A percentile compares a stretch with the other conserved stretches of the same genome.
phyloP scores from a whole-genome alignment of 1,140 invertebrate genomes.

The Tyrophagus putrescentiae region DNA sequence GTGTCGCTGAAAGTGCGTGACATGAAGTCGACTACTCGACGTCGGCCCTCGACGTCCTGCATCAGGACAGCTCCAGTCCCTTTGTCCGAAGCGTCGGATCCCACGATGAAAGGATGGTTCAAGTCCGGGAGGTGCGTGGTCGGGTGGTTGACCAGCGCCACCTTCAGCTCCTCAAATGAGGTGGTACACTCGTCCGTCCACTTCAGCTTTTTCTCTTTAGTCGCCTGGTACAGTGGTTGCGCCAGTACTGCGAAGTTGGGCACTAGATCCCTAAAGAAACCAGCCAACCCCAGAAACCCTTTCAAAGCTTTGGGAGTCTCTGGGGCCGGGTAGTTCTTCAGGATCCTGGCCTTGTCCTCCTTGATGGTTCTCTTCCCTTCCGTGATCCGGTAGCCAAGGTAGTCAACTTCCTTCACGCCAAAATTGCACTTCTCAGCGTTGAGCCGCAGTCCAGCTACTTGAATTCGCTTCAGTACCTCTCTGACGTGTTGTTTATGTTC shows the following conservation, averaged over 20 bases:
- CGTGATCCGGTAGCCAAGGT: no score
- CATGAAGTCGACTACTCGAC: not conserved
- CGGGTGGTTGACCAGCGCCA: not conserved
- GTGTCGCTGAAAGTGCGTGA: not conserved
- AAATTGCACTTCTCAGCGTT: no score
- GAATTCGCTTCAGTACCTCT: no score
- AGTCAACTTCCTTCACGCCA: no score
- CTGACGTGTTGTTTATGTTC: no score
- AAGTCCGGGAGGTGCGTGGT: not conserved
- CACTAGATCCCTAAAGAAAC: not conserved
- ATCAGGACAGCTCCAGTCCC: not conserved
- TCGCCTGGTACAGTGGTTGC: not conserved
- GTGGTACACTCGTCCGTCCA: not conserved
- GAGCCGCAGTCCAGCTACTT: no score
- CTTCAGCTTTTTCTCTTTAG: not conserved
- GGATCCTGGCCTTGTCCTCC: no score
- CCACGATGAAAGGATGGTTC: not conserved
- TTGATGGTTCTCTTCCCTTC: no score
- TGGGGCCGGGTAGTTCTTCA: not conserved
- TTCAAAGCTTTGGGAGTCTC: not conserved
- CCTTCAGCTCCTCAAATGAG: not conserved
- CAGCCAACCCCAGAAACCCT: not conserved
- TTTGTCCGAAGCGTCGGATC: not conserved
- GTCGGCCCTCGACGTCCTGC: not conserved
- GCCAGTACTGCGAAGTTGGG: not conserved